phyloP scores from a whole-genome alignment of 2,113 vertebrate genomes.

The Ariopsis seemanni region DNA sequence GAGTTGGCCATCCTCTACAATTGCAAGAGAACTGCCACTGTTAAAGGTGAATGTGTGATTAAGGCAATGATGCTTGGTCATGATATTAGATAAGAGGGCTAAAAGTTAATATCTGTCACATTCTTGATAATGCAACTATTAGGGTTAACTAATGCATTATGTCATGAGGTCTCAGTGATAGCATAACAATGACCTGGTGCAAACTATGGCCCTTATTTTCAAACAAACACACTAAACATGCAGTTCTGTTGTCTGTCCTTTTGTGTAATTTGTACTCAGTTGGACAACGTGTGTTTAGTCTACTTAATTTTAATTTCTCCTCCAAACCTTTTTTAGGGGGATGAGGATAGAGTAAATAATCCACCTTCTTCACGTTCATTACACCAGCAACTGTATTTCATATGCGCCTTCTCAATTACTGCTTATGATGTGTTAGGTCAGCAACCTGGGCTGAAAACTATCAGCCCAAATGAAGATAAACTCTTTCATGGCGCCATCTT shows the following conservation, averaged over 20 bases:
- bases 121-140: neutral
- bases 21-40: slow-evolving; percentile 80
- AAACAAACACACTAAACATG: neutral
- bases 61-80: neutral
- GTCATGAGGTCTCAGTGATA: neutral
- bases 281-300: neutral
- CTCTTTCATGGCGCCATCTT: neutral
- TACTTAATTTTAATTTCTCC: neutral
- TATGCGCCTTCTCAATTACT: neutral
- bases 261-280: neutral
- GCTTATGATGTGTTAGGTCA: neutral
- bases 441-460: neutral
- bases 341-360: neutral
- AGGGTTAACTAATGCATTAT: neutral
- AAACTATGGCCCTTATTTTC: neutral
- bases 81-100: neutral
- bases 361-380: neutral
- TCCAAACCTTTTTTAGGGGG: neutral
- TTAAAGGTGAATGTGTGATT: slow-evolving; percentile 68
- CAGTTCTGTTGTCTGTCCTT: neutral
- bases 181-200: neutral
- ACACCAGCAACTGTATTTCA: neutral
- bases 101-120: neutral
- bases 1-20: slow-evolving; percentile 81
- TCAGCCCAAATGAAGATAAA: neutral